Evolutionary conservation across 2,113 vertebrate genomes (phyloP).

Genomic region (Zosterops lateralis): DNA sequence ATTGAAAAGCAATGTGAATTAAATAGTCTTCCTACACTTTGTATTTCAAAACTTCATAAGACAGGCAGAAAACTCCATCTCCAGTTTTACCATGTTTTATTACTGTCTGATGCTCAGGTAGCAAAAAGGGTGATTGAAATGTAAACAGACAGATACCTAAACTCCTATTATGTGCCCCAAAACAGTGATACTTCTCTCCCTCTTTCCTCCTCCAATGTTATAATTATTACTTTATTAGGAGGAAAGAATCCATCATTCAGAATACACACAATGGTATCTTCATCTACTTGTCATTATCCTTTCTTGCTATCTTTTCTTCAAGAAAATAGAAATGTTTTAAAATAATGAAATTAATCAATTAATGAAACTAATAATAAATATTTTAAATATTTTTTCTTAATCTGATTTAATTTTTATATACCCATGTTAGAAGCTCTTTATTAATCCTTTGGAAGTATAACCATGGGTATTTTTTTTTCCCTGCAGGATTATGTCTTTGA

Average conservation of each 20-base stretch:
- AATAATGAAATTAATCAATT: not conserved
- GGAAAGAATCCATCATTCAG: not conserved
- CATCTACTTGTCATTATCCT: not conserved
- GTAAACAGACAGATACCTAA: not conserved
- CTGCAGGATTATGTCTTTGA: not conserved
- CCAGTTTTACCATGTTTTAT: not conserved
- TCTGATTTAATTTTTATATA: not conserved
- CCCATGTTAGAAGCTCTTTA: not conserved
- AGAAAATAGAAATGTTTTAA: not conserved
- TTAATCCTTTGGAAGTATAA: not conserved
- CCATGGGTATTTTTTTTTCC: not conserved
- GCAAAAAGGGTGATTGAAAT: not conserved
- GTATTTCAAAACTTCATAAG: not conserved
- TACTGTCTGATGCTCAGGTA: not conserved
- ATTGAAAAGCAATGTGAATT: not conserved
- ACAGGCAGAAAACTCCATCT: not conserved
- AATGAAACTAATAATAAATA: not conserved
- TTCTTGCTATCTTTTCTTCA: not conserved
- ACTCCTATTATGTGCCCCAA: not conserved
- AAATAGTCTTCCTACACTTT: not conserved
- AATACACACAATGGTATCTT: not conserved
- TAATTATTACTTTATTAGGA: not conserved
- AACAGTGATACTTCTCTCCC: not conserved
- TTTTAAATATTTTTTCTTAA: not conserved
- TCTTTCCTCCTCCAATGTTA: not conserved